Evolutionary conservation across 2,797 vertebrate genomes (phyloP).

Genomic region (Gobionotothen gibberifrons): DNA sequence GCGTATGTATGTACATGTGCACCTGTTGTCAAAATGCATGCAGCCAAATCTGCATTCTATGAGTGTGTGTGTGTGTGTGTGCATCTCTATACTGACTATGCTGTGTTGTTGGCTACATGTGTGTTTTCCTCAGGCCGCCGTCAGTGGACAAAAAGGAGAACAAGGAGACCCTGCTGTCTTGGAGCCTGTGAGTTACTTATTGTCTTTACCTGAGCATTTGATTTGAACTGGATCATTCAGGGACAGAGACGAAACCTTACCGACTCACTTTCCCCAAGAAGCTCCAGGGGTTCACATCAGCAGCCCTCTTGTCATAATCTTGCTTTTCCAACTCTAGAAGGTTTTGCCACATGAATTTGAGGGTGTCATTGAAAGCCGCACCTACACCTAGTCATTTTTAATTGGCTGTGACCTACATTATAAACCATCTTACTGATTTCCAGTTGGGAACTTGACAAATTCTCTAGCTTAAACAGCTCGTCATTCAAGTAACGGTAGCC

Average conservation of each 20-base stretch:
- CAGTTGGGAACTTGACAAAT: neutral
- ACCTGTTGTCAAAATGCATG: neutral
- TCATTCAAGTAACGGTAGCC: neutral
- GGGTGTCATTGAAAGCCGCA: neutral
- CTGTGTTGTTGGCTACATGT: constrained; percentile 88
- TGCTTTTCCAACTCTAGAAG: neutral
- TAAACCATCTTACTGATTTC: neutral
- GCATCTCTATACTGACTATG: constrained; percentile 73
- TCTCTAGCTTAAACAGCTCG: neutral
- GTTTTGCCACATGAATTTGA: neutral
- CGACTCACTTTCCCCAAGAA: neutral
- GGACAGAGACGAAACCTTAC: neutral
- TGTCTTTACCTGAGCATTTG: constrained; percentile 1
- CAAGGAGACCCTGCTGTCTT: constrained; percentile 92
- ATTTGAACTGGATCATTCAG: neutral
- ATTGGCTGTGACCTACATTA: neutral
- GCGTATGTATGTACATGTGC: constrained; percentile 2
- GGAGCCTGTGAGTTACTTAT: constrained; percentile 88
- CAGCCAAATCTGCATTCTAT: constrained; percentile 1
- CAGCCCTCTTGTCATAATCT: neutral
- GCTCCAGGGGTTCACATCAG: neutral
- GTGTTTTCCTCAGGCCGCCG: constrained; percentile 88
- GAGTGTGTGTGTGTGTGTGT: constrained; percentile 1
- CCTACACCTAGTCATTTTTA: neutral
- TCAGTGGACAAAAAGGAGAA: constrained; percentile 90